These are phyloP conservation scores for Xerus rutilus DNA, from an alignment of 2,797 vertebrate species.

Conservation along the genomic window DNA sequence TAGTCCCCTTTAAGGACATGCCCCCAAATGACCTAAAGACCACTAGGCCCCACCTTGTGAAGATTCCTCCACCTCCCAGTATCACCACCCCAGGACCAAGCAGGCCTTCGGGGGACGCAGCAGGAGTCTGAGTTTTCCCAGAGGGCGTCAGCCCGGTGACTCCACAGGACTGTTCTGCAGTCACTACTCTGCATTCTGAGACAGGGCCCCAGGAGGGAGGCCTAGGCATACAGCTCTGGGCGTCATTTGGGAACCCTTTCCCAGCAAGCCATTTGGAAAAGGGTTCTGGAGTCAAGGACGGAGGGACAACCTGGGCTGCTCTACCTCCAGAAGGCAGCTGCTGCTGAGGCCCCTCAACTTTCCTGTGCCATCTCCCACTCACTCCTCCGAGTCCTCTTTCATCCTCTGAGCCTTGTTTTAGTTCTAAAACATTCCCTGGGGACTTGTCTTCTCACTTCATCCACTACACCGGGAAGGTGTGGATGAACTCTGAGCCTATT, in stretches of 20 bases:
- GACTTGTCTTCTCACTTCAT: neutral
- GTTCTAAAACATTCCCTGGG: neutral
- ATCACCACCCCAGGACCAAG: neutral
- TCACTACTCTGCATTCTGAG: neutral
- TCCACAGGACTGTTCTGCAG: neutral
- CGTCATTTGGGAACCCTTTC: neutral
- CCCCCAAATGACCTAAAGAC: neutral
- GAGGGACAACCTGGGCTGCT: neutral
- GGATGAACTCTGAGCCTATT: neutral
- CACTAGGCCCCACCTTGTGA: neutral
- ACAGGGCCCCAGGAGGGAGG: neutral
- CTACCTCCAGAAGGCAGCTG: neutral
- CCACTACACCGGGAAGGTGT: neutral
- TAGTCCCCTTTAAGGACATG: neutral
- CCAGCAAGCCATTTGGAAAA: neutral
- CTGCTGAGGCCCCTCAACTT: neutral
- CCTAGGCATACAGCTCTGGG: neutral
- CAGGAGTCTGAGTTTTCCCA: constrained; percentile 58
- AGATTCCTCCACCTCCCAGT: too few species aligned
- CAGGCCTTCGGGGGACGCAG: neutral
- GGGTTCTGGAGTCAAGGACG: neutral
- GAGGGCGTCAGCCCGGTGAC: neutral
- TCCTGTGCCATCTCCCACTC: neutral
- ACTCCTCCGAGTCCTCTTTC: neutral
- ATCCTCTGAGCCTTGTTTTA: constrained; percentile 22